phyloP scores from a whole-genome alignment of 2,797 vertebrate genomes.

The Columba guinea region DNA sequence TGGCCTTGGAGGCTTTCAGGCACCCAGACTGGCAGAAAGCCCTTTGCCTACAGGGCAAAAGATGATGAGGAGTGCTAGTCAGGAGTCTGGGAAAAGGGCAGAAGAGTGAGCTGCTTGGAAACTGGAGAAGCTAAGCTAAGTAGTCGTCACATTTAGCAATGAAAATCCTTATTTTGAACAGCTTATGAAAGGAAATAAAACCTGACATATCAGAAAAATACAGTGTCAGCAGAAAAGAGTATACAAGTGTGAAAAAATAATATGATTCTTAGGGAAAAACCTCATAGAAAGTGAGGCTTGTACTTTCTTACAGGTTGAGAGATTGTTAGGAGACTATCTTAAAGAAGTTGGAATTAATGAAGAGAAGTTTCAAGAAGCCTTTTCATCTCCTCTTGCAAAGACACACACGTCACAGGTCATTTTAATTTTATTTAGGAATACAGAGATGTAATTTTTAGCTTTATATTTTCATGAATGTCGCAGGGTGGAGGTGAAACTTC shows the following conservation, averaged over 20 bases:
- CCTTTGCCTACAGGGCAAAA: not conserved
- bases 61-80: not conserved
- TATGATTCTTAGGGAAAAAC: not conserved
- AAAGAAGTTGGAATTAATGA: constrained; percentile 97
- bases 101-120: not conserved
- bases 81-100: not conserved
- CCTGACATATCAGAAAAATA: not conserved
- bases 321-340: constrained; percentile 90
- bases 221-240: not conserved
- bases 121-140: not conserved
- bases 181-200: not conserved
- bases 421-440: not conserved
- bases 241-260: not conserved
- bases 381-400: constrained; percentile 90
- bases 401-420: constrained; percentile 89
- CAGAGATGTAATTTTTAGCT: not conserved
- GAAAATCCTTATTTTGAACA: not conserved
- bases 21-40: not conserved
- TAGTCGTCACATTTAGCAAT: not conserved
- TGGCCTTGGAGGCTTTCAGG: not conserved
- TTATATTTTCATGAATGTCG: not conserved
- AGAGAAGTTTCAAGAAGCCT: constrained; percentile 94
- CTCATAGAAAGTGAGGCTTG: not conserved
- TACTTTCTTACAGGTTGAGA: constrained; percentile 87
- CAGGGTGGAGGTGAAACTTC: not conserved